These are phyloP conservation scores for Sebastes alutus DNA, from an alignment of 2,797 vertebrate species.

Conservation along the genomic window DNA sequence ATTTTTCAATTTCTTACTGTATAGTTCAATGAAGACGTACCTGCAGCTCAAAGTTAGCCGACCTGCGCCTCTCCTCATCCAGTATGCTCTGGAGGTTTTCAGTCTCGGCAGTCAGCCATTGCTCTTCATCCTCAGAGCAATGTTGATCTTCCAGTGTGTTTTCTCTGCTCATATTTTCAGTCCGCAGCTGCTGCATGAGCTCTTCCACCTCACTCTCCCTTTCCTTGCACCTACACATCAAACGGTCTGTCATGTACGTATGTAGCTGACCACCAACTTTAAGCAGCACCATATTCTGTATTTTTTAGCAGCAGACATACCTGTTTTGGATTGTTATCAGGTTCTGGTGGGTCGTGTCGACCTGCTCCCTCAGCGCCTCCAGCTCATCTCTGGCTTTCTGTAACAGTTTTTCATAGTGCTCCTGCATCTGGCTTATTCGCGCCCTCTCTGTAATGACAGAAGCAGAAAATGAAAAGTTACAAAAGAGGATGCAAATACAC, in stretches of 20 bases:
- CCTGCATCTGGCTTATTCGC: slow-evolving; percentile 57
- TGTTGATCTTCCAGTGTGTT: slow-evolving; percentile 23
- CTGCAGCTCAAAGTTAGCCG: slow-evolving; percentile 81
- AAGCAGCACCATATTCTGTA: not conserved
- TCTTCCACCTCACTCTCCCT: slow-evolving; percentile 38
- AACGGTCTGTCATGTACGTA: not conserved
- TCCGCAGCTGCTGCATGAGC: slow-evolving; percentile 65
- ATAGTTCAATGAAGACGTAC: slow-evolving; percentile 56
- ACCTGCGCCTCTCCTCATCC: slow-evolving; percentile 79
- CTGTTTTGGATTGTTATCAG: slow-evolving; percentile 41
- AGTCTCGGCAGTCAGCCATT: slow-evolving; percentile 77
- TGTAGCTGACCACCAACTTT: not conserved
- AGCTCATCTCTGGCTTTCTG: slow-evolving; percentile 72
- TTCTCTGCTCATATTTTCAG: slow-evolving; percentile 21
- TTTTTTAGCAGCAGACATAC: slow-evolving; percentile 18
- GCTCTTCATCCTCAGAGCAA: slow-evolving; percentile 70
- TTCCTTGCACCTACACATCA: slow-evolving; percentile 48
- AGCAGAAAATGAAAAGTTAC: not conserved
- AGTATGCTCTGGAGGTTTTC: slow-evolving; percentile 69
- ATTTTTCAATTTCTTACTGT: not conserved
- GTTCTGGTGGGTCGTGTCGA: slow-evolving; percentile 72
- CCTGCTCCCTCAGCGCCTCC: slow-evolving; percentile 72
- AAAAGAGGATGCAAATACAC: not conserved
- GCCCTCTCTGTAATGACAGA: slow-evolving; percentile 30
- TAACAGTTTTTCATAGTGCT: slow-evolving; percentile 79